phyloP scores from a whole-genome alignment of 2,113 vertebrate genomes.

The Trogon surrucura region DNA sequence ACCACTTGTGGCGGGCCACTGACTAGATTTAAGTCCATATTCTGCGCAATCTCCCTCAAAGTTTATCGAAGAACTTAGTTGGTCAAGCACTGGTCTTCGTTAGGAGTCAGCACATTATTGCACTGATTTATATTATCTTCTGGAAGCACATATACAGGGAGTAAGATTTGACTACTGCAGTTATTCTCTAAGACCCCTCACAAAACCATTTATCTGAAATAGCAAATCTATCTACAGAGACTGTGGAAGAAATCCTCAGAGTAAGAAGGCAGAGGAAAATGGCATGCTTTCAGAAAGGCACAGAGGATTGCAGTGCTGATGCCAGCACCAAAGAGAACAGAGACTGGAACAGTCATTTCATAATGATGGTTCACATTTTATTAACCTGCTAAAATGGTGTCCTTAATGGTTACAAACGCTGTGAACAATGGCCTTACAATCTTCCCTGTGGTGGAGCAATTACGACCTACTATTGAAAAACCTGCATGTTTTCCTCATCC shows the following conservation, averaged over 20 bases:
- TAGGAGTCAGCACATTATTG: neutral
- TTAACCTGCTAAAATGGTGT: neutral
- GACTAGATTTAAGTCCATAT: neutral
- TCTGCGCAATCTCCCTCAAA: neutral
- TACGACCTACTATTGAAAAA: neutral
- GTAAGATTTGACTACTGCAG: neutral
- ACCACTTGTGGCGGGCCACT: too few species aligned
- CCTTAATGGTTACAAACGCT: neutral
- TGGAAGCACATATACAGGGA: neutral
- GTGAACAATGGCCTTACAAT: neutral
- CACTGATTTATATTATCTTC: neutral
- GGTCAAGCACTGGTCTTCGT: neutral
- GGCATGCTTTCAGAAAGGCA: neutral
- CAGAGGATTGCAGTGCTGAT: neutral
- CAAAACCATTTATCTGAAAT: neutral
- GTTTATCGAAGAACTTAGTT: neutral
- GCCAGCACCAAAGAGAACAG: neutral
- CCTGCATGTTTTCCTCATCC: neutral
- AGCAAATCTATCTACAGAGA: neutral
- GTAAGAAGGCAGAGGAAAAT: neutral
- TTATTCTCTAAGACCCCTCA: neutral
- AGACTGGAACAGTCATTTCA: neutral
- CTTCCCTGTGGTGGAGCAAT: neutral
- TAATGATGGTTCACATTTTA: neutral
- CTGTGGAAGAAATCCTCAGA: neutral